Evolutionary conservation across 2,797 vertebrate species (phyloP), one percentile per base, ranked within the genome.

Genomic region (Argya squamiceps): DNA sequence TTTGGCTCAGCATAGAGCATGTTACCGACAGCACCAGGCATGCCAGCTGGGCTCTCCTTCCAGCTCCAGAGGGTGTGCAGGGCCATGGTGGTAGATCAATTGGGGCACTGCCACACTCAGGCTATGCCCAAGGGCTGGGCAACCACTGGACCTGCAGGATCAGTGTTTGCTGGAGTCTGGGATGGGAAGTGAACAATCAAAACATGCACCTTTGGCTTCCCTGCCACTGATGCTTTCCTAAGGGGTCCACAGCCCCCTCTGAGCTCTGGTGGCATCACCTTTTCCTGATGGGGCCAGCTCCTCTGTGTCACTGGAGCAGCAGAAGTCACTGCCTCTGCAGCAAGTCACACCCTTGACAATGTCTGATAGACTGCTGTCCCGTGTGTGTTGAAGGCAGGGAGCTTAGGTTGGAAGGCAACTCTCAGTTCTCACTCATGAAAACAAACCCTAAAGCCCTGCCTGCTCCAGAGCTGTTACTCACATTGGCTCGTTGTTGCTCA

Each of bases 381-480:
- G 3, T 10, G 16, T 11, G 2, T 29, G 9, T 13, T 50, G 47
- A 23, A 62, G 21, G 12, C 27, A 50, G 13, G 5, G 62, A 50
- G 21, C 10, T 74, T 21, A 36, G 30, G 27, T 15, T 67, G 62
- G 23, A 23, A 7, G 34, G 12, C 20, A 46, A 12, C 32, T 64
- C 32, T 39, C 17, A 26, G 47, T n/a, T n/a, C n/a, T n/a, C 26
- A 22, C 65, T 64, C 1, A 1, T 30, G 37, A 32, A 39, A 79
- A 12, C 17, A 36, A 80, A 50, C 22, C 13, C 21, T 43, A 5
- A 21, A 58, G 41, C 46, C 50, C 18, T 58, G 39, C 22, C 19
- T 62, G 1, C 11, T 71, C 30, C 27, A 17, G 49, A 39, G 10
- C 30, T 20, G 2, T 43, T 63, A 46, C 15, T 60, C 0, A 0